Percentiles rank a stretch among this genome's conserved stretches.
phyloP scores from a whole-genome alignment of 37 sponge, comb jelly and placozoan genomes.

The Chondrosia reniformis region DNA sequence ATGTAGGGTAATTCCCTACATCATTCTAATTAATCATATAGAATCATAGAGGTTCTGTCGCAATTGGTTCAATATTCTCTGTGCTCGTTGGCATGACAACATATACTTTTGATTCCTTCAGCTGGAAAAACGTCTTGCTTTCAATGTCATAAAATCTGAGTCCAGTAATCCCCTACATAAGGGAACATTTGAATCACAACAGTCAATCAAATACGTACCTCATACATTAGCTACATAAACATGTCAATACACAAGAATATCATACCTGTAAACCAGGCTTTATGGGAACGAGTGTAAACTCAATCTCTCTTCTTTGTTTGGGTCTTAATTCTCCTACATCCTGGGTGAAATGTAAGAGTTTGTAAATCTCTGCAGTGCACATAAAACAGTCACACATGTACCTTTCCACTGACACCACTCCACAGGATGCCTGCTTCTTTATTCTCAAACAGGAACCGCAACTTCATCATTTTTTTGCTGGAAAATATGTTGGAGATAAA shows the following conservation, averaged over 20 bases:
- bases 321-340: slow-evolving; percentile 39
- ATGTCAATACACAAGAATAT: not conserved
- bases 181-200: not conserved
- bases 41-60: too few relatives aligned
- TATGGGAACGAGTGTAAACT: slow-evolving; percentile 39
- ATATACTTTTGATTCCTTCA: too few relatives aligned
- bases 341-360: slow-evolving; percentile 19
- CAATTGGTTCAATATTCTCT: too few relatives aligned
- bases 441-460: slow-evolving; percentile 33
- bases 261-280: slow-evolving; percentile 66
- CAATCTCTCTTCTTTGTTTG: slow-evolving; percentile 23
- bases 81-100: too few relatives aligned
- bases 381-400: not conserved
- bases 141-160: too few relatives aligned
- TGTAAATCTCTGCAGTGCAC: too few relatives aligned
- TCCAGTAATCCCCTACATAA: not conserved
- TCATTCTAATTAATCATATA: too few relatives aligned
- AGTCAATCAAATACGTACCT: not conserved
- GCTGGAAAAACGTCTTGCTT: too few relatives aligned
- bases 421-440: slow-evolving; percentile 49
- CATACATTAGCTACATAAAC: not conserved
- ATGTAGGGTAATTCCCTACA: too few relatives aligned
- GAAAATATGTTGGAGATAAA: not conserved
- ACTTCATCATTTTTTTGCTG: slow-evolving; percentile 35
- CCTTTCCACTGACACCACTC: slow-evolving; percentile 64